These are phyloP conservation scores for Epizoanthus rinbou DNA, from an alignment of 92 coral and sea anemone genomes.

Conservation along the genomic window DNA sequence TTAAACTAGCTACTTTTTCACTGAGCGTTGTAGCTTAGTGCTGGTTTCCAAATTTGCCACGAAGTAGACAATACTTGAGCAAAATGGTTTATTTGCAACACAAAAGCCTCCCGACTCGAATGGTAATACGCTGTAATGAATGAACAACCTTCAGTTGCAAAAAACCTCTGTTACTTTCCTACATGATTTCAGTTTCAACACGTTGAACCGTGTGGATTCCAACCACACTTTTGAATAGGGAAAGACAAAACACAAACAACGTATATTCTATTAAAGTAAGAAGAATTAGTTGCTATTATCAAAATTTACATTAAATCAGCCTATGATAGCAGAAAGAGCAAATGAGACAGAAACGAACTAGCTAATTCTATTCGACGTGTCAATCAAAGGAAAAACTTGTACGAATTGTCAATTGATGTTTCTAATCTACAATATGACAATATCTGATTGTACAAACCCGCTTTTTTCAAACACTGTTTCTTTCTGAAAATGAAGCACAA, in stretches of 20 bases:
- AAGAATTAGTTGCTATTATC: neutral
- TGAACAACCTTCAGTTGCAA: neutral
- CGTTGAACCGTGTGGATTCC: too few relatives aligned
- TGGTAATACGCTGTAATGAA: neutral
- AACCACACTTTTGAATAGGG: too few relatives aligned
- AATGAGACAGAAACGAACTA: neutral
- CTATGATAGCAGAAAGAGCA: neutral
- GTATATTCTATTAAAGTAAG: neutral
- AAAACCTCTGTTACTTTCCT: neutral
- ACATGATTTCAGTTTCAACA: neutral
- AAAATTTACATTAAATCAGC: slow-evolving; percentile 5
- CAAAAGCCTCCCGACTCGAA: neutral
- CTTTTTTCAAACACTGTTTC: neutral
- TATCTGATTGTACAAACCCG: neutral
- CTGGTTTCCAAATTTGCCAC: too few relatives aligned
- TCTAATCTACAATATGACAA: neutral
- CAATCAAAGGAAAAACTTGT: neutral
- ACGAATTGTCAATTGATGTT: neutral
- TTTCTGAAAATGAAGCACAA: neutral
- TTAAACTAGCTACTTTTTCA: too few relatives aligned
- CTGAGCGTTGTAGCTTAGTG: too few relatives aligned
- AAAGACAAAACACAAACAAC: neutral
- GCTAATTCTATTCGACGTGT: neutral
- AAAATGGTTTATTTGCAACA: neutral
- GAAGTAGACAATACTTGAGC: neutral